A percentile compares a stretch with the other conserved stretches of the same genome.
These are phyloP conservation scores for Dyspetes luteomarginatus DNA, from an alignment of 2,888 invertebrate genomes.

Conservation along the genomic window DNA sequence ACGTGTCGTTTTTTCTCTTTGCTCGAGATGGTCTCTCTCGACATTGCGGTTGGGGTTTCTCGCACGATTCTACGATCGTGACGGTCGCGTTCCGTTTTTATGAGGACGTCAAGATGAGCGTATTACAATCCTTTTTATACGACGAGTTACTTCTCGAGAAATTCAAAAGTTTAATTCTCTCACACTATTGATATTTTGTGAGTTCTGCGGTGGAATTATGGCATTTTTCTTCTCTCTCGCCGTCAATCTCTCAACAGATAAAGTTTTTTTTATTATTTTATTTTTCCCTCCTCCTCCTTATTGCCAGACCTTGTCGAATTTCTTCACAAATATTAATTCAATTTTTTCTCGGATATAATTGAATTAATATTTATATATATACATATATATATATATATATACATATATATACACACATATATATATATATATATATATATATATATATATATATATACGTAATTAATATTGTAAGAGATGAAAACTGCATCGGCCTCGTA, in stretches of 20 bases:
- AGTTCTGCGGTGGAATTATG: background rate
- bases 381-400: background rate
- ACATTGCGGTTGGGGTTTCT: background rate
- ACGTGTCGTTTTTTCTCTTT: conserved; percentile 5
- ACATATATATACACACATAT: background rate
- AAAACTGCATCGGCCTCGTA: conserved; percentile 7
- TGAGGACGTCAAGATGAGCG: conserved; percentile 40
- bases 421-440: conserved; percentile 6
- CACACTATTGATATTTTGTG: background rate
- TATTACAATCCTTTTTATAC: conserved; percentile 21
- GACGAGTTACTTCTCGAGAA: conserved; percentile 27
- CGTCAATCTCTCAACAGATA: background rate
- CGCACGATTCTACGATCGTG: background rate
- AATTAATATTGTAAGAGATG: background rate
- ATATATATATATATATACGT: background rate
- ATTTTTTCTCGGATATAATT: background rate
- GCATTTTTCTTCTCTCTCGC: background rate
- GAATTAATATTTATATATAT: background rate
- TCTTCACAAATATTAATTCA: background rate
- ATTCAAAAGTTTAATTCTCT: conserved; percentile 42
- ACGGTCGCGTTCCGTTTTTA: conserved; percentile 33
- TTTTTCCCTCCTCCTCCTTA: background rate
- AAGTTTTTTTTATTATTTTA: background rate
- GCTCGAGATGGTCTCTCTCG: background rate
- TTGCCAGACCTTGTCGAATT: too few relatives aligned